phyloP scores from a whole-genome alignment of 2,797 vertebrate species.

The Allobates femoralis region DNA sequence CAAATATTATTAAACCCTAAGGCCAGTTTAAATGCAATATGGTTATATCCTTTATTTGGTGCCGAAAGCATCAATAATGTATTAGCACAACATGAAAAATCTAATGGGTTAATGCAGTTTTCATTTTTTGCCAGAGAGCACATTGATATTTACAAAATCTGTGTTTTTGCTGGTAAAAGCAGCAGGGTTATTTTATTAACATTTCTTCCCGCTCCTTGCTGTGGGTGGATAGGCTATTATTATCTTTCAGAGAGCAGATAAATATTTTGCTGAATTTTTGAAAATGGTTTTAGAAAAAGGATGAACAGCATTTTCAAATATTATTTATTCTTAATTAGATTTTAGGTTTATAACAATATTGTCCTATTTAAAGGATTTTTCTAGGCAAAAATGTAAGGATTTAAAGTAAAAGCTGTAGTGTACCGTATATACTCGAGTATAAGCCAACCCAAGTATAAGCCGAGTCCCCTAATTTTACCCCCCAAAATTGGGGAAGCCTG shows the following conservation, averaged over 20 bases:
- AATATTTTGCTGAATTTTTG: conserved; percentile 7
- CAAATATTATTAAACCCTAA: conserved; percentile 47
- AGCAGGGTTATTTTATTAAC: conserved; percentile 27
- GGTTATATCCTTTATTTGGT: conserved; percentile 17
- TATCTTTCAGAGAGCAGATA: conserved; percentile 10
- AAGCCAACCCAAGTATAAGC: no score
- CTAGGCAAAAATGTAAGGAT: neutral
- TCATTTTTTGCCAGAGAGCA: conserved; percentile 19
- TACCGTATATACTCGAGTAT: neutral
- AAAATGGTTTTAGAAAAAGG: neutral
- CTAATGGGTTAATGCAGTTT: conserved; percentile 24
- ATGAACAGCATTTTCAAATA: neutral
- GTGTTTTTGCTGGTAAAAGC: conserved; percentile 27
- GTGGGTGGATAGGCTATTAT: conserved; percentile 21
- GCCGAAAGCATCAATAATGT: conserved; percentile 38
- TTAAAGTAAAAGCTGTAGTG: neutral
- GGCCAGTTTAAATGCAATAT: conserved; percentile 42
- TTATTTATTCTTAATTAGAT: neutral
- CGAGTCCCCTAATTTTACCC: no score
- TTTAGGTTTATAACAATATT: neutral
- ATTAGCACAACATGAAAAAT: conserved; percentile 22
- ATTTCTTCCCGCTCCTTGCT: neutral
- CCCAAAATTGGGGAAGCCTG: no score
- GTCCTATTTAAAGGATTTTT: neutral
- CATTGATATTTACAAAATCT: conserved; percentile 4